These are phyloP conservation scores for Miltochrista miniata DNA, from an alignment of 2,888 invertebrate species.

Conservation along the genomic window DNA sequence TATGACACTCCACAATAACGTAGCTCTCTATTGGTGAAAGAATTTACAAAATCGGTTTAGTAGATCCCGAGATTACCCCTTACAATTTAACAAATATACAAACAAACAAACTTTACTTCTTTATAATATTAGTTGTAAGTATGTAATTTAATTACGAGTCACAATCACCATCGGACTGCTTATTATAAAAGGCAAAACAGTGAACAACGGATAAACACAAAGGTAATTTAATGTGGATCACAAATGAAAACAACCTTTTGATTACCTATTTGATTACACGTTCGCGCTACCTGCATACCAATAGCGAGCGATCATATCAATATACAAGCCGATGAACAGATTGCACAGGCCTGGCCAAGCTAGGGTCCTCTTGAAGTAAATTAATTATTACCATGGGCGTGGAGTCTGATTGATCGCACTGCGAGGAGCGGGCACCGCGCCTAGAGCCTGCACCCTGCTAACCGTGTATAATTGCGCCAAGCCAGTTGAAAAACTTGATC, in stretches of 20 bases:
- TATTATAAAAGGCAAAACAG: constrained; percentile 1
- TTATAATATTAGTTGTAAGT: too few species aligned
- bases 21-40: too few species aligned
- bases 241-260: constrained; percentile 17
- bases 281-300: constrained; percentile 29
- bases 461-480: constrained; percentile 58
- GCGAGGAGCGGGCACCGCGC: constrained; percentile 42
- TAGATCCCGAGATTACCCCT: too few species aligned
- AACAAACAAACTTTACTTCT: too few species aligned
- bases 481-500: constrained; percentile 61
- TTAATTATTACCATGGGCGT: constrained; percentile 62
- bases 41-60: too few species aligned
- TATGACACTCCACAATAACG: too few species aligned
- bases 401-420: constrained; percentile 61
- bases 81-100: too few species aligned
- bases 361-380: constrained; percentile 48
- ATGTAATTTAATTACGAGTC: too few species aligned
- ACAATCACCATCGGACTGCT: not conserved
- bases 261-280: constrained; percentile 16
- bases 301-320: constrained; percentile 40
- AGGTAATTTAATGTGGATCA: constrained; percentile 19
- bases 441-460: constrained; percentile 49
- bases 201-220: constrained; percentile 3
- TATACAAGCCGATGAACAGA: constrained; percentile 10
- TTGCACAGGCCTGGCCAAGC: constrained; percentile 8